Base-by-base conservation (phyloP, 2,113 vertebrate species). In the Macroglossus sobrinus region DNA sequence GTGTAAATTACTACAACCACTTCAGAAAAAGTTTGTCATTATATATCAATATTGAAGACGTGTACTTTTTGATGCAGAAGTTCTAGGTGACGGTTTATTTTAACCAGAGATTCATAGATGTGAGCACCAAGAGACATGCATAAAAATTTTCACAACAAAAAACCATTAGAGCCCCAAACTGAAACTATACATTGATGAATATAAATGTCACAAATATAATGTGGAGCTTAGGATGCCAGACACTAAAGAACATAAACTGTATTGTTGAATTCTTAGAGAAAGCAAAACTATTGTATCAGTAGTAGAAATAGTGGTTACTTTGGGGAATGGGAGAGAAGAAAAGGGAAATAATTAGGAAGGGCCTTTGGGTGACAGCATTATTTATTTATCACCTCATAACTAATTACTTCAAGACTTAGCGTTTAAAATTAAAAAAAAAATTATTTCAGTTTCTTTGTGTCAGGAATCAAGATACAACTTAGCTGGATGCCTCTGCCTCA, bases 171-270 rank as follows among this genome's bases (percentile, higher is more conserved):
- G 4, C 3, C 12, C 15, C 35, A 92, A 75, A 16, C 30, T 45
- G 40, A 90, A 91, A 92, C 24, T 66, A 85, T 40, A 47, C 12
- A 43, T 4, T 55, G 68, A 78, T 86, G 55, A 93, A 97, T 93
- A 79, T 38, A 40, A 78, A 61, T 55, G 12, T 68, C 40, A 64
- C 68, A 33, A 45, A 45, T 80, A 75, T n/a, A 91, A 66, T 72
- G 6, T 38, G 53, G 10, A 61, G 30, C 2, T 61, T 35, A 82
- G 40, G 19, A 64, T 47, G 24, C 24, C 15, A n/a, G 57, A 53
- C 3, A 71, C 22, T 40, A 76, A 71, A 68, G 26, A 89, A 80
- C 66, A 80, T 59, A 38, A 91, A 61, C 26, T 57, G 11, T 55
- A 26, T 43, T 53, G 8, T 12, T 72, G 21, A 19, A 89, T 53